Base-by-base conservation (phyloP, 2,113 vertebrate species). In the Electrona antarctica region DNA sequence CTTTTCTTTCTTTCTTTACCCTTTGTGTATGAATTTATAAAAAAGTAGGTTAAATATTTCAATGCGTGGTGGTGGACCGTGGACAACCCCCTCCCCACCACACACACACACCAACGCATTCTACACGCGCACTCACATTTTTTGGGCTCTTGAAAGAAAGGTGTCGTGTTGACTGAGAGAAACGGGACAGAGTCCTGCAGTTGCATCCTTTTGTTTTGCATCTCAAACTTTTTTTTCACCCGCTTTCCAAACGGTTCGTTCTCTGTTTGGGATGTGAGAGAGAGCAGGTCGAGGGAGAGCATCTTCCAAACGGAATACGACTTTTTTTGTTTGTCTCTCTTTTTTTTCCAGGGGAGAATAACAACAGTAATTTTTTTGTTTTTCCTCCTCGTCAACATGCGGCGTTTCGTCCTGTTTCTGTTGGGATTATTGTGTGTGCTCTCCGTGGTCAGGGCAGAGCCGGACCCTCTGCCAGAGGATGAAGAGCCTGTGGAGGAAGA, bases 301-400 rank as follows among this genome's bases (percentile, higher is more conserved):
- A 67, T 74, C 67, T 15, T 47, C 41, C 52, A 50, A 77, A 81
- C 33, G 86, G 83, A 78, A 65, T 62, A 64, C 41, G 81, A 57
- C 29, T 56, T 64, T 54, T 10, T 47, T 13, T 58, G 33, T 41
- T 41, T 41, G 33, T 41, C 33, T 41, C 33, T 41, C 5, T 41
- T 54, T 2, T 28, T 8, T 8, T 47, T 62, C 45, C 14, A 33
- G 46, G 52, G 64, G 73, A 13, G 59, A 71, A 80, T 60, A 55
- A 93, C 95, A 93, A 93, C 95, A 93, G 89, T 93, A 82, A 89
- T 75, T 48, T 76, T 48, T 76, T 57, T 82, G 68, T 73, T 75
- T 21, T 3, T 41, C 33, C 3, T 41, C 33, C 33, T 41, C 33
- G 1, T 41, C 33, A 74, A 82, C 73, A 49, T 77, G 78, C 73